Base-by-base conservation (phyloP, 2,797 vertebrate species). In the Hydrolagus colliei region DNA sequence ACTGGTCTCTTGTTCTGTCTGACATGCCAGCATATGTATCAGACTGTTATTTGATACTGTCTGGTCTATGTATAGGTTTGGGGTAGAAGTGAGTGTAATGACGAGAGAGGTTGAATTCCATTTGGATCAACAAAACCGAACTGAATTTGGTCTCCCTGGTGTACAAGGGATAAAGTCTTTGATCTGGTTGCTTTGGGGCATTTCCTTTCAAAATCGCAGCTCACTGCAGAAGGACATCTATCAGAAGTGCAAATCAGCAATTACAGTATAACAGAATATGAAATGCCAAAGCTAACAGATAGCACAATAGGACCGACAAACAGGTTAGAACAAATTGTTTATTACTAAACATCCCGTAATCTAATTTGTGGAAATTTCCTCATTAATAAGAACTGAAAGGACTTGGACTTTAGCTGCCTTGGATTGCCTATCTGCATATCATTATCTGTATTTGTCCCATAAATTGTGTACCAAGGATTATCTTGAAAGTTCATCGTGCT, bases 121-220 rank as follows among this genome's bases (percentile, higher is more conserved):
- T 77, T 77, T 77, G 75, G 41, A 10, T 77, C 41, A 77, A 61
- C 75, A 59, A 20, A 77, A 61, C 75, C 75, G 61, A 77, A 77
- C 74, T n/a, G 41, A 76, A 59, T 59, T 7, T 10, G 61, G 41
- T 61, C 18, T n/a, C 52, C n/a, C 75, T 41, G 10, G 41, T 77
- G 75, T 77, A 12, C 20, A 61, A 77, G 4, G 20, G 18, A 22
- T 59, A 77, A 61, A 20, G 52, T 77, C 75, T 61, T 77, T 77
- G 75, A 77, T 77, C 75, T 11, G 20, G 75, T 77, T 77, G 75
- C 75, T 77, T 77, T 61, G 61, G 75, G 75, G 75, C 11, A 77
- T 61, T 59, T 77, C 75, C 18, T 77, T 77, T 77, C n/a, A 61
- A 77, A 77, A 77, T 77, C 61, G 61, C 10, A 77, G 41, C 52